Evolutionary conservation across 2,888 invertebrate species (phyloP).

Genomic region (Balanococcus diminutus): DNA sequence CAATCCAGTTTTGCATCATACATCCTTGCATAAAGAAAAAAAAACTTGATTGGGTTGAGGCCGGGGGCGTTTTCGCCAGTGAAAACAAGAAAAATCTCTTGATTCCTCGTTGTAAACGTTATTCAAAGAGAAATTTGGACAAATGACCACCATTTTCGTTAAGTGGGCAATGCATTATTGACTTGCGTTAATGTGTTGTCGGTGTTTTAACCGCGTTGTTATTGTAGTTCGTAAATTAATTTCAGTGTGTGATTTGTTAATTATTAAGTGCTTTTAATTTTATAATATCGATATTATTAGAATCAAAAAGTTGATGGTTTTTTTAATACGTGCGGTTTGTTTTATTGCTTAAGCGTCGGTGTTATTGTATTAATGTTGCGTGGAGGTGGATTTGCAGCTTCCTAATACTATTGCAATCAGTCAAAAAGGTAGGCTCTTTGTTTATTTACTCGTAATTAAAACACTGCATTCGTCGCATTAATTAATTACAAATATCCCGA

Average conservation of each 20-base stretch:
- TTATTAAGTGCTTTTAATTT: slow-evolving; percentile 30
- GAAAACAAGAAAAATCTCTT: slow-evolving; percentile 38
- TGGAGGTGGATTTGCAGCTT: slow-evolving; percentile 39
- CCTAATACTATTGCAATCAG: neutral
- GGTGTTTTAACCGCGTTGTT: slow-evolving; percentile 55
- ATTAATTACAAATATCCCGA: neutral
- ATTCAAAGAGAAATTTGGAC: slow-evolving; percentile 53
- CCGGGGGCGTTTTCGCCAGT: neutral
- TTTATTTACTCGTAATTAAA: slow-evolving; percentile 15
- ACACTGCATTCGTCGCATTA: neutral
- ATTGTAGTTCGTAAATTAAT: slow-evolving; percentile 54
- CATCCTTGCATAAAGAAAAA: slow-evolving; percentile 7
- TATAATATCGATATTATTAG: neutral
- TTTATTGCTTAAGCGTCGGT: neutral
- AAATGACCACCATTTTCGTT: slow-evolving; percentile 56
- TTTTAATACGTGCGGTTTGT: slow-evolving; percentile 42
- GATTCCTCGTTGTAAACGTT: slow-evolving; percentile 50
- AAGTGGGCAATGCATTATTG: slow-evolving; percentile 55
- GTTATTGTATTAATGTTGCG: slow-evolving; percentile 39
- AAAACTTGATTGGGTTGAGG: slow-evolving; percentile 40
- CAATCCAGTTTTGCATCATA: slow-evolving; percentile 22
- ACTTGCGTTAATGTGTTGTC: slow-evolving; percentile 54
- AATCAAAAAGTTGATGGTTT: slow-evolving; percentile 11
- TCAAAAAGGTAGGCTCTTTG: slow-evolving; percentile 51
- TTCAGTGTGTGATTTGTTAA: slow-evolving; percentile 49